These are phyloP conservation scores for Staurois parvus DNA, from an alignment of 2,797 vertebrate species.

Conservation along the genomic window DNA sequence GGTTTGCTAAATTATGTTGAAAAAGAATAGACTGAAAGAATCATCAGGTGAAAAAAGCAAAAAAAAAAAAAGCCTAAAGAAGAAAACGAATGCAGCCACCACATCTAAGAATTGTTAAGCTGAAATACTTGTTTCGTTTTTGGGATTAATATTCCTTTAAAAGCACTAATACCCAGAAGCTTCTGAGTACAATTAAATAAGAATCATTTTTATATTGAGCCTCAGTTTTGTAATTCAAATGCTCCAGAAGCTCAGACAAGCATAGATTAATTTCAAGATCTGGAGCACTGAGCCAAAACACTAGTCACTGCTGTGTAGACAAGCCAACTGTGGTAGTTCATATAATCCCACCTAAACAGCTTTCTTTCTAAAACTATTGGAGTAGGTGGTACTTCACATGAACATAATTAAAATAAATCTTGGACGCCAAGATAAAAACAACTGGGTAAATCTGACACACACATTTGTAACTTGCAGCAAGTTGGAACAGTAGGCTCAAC, in stretches of 20 bases:
- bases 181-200: background rate
- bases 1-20: too few species aligned
- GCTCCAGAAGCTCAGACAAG: background rate
- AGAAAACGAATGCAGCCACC: too few species aligned
- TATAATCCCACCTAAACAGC: background rate
- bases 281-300: background rate
- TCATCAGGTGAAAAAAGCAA: too few species aligned
- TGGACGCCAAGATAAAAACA: conserved; percentile 43
- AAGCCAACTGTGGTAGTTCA: conserved; percentile 41
- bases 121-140: too few species aligned
- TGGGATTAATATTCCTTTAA: too few species aligned
- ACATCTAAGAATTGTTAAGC: too few species aligned
- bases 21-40: too few species aligned
- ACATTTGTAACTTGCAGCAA: conserved; percentile 36
- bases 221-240: background rate
- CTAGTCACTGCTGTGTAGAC: conserved; percentile 33
- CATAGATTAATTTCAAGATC: background rate
- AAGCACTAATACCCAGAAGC: background rate
- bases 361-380: conserved; percentile 41
- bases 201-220: background rate
- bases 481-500: conserved; percentile 44
- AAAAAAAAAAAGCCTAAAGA: too few species aligned
- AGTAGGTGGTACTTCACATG: conserved; percentile 48
- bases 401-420: conserved; percentile 51
- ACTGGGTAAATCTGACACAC: conserved; percentile 35